Base-by-base conservation (phyloP, 1,140 invertebrate species). In the Tenebrio molitor region DNA sequence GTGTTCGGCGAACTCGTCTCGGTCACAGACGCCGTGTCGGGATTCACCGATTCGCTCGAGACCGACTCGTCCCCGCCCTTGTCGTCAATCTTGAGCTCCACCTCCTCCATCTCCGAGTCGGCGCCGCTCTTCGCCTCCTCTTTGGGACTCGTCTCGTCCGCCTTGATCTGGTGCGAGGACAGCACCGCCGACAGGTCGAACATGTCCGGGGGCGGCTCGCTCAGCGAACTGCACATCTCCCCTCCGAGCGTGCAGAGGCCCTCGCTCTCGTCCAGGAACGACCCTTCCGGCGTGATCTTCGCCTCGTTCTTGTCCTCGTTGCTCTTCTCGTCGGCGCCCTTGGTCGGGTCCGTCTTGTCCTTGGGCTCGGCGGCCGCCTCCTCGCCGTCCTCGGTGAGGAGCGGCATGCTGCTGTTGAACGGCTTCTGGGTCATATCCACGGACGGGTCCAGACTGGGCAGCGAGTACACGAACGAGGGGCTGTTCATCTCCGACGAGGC, bases 151-250 rank as follows among this genome's bases (percentile, higher is more conserved):
- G 39, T 62, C 3, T 39, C 62, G n/a, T 17, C 62, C 39, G 25
- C 29, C 25, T 19, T 23, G 4, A 58, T 12, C 10, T 62, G 67
- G 10, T 29, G 53, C 10, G 50, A 69, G 10, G 62, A 65, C 33
- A 44, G 41, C n/a, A 64, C 42, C 4, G 75, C 41, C 17, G 72
- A 69, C 50, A 83, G 75, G 65, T 83, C 82, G 62, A 83, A 83
- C 82, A 83, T 83, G 33, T 82, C 82, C 1, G 82, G 82, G 4
- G 82, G 82, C 4, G 82, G 82, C 71, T 83, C 82, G 53, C 82
- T 83, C 14, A 83, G 69, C 0, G 82, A 83, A 73, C 79, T 82
- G 64, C 81, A 82, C 76, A 83, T 83, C 67, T 78, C 77, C 1
- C 78, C 77, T 0, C 81, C 78, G 4, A 82, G 36, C 0, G 78